A percentile compares a stretch with the other conserved stretches of the same genome.
Conservation (phyloP, 2,113 vertebrate species). For the Octodon degus region DNA sequence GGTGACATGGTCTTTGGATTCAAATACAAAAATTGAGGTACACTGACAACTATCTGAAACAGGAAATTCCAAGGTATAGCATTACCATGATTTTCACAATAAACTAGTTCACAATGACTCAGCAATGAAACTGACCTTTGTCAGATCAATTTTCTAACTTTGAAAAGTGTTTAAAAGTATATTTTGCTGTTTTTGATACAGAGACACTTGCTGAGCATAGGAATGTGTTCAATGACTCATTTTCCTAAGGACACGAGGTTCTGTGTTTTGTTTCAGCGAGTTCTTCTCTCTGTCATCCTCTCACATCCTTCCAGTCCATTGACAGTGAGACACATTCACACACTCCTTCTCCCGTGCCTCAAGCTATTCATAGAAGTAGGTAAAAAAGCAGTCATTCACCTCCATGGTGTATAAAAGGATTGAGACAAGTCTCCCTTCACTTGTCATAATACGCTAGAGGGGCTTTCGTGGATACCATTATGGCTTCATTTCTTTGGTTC, state of each 20-base stretch:
- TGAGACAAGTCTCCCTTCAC: neutral
- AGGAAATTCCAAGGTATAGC: neutral
- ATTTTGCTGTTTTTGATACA: neutral
- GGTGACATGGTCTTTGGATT: neutral
- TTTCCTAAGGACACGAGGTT: neutral
- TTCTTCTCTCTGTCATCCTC: neutral
- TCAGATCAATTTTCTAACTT: conserved; percentile 16
- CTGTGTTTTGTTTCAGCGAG: conserved; percentile 1
- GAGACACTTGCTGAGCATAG: neutral
- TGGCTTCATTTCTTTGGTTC: neutral
- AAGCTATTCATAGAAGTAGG: neutral
- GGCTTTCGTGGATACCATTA: neutral
- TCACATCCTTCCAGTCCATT: neutral
- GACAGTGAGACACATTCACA: neutral
- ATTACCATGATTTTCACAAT: neutral
- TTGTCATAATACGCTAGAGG: neutral
- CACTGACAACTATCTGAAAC: conserved; percentile 5
- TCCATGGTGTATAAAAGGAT: neutral
- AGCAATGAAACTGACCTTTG: neutral
- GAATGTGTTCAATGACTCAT: conserved; percentile 3
- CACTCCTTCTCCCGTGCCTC: neutral
- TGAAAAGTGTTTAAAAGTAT: conserved; percentile 21
- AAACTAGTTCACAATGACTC: conserved; percentile 12
- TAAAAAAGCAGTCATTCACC: neutral
- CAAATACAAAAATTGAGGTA: conserved; percentile 7